Conservation (phyloP, 2,113 vertebrate genomes). For the Piprites chloris region DNA sequence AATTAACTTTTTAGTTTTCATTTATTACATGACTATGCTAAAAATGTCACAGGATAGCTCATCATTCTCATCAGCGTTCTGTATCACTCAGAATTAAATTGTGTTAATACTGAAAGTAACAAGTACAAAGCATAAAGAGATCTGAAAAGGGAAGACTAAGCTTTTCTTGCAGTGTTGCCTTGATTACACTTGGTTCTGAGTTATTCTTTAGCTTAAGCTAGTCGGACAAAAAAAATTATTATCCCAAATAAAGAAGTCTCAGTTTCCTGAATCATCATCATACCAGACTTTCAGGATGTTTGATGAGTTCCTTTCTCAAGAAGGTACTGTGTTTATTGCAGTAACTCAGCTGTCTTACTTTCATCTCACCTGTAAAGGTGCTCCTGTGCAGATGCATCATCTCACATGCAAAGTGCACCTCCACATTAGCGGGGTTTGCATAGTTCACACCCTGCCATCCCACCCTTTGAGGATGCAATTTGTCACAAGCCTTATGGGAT, state of each 20-base stretch:
- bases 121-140: neutral
- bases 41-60: neutral
- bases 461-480: neutral
- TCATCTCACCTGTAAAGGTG: neutral
- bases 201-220: neutral
- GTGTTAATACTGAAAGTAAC: neutral
- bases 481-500: neutral
- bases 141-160: neutral
- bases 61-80: neutral
- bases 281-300: neutral
- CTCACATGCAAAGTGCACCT: neutral
- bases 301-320: neutral
- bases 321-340: neutral
- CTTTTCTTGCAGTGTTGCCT: neutral
- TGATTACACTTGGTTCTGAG: neutral
- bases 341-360: neutral
- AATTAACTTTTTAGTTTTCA: neutral
- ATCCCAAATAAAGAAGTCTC: neutral
- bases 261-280: neutral
- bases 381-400: neutral
- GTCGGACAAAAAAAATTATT: neutral
- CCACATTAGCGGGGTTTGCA: neutral
- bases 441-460: neutral
- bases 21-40: neutral
- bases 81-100: neutral